These are phyloP conservation scores for Opisthocomus hoazin DNA, from an alignment of 2,113 vertebrate species.

Conservation along the genomic window DNA sequence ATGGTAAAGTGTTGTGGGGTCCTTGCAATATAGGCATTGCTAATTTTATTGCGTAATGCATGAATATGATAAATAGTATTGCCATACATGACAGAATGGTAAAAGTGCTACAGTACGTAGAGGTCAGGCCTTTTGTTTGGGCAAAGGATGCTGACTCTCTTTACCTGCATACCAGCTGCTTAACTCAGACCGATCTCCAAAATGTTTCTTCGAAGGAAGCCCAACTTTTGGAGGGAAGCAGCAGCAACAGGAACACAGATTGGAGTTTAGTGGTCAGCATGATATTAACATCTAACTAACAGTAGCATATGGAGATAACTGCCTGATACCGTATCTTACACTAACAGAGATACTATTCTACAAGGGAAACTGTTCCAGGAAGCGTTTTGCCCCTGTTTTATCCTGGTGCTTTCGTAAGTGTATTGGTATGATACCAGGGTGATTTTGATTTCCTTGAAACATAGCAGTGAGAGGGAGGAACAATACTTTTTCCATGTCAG, in stretches of 20 bases:
- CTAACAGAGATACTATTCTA: not conserved
- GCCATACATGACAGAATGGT: not conserved
- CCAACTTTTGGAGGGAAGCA: not conserved
- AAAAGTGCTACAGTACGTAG: not conserved
- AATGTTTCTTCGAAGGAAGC: not conserved
- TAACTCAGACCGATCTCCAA: not conserved
- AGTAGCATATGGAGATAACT: not conserved
- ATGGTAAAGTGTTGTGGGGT: not conserved
- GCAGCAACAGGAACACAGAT: not conserved
- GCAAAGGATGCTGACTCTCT: not conserved
- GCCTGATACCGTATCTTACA: not conserved
- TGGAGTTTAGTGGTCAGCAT: not conserved
- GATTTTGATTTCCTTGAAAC: not conserved
- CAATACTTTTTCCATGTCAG: not conserved
- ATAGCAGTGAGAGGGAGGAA: not conserved
- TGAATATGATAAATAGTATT: not conserved
- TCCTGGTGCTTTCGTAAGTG: not conserved
- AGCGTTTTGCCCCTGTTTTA: not conserved
- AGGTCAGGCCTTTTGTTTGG: not conserved
- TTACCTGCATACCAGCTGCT: not conserved
- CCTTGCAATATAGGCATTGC: not conserved
- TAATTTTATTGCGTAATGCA: not conserved
- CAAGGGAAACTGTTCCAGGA: not conserved
- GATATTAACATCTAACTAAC: not conserved
- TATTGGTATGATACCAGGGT: not conserved